Conservation (phyloP, 2,797 vertebrate species). For the Megaceryle alcyon region DNA sequence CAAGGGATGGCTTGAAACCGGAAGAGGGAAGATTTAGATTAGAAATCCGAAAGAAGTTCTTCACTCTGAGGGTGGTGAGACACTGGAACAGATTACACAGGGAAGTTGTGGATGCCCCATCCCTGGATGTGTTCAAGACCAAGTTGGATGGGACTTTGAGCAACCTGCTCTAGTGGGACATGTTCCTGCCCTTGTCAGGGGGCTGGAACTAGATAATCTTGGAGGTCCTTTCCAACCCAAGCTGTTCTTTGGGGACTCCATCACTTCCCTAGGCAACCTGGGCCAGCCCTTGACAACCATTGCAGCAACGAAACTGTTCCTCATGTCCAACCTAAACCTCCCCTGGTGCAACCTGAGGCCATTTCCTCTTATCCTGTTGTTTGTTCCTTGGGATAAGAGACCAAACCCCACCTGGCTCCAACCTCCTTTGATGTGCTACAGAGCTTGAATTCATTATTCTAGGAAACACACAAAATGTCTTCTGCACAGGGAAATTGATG, state of each 20-base stretch:
- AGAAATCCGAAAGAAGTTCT: no score
- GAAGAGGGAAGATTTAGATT: no score
- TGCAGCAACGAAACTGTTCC: not conserved
- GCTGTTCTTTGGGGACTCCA: not conserved
- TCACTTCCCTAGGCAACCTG: not conserved
- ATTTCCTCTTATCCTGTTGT: not conserved
- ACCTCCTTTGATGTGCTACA: not conserved
- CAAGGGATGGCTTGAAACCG: not conserved
- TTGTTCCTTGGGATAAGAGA: not conserved
- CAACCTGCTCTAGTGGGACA: no score
- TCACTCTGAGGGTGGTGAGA: no score
- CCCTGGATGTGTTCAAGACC: no score
- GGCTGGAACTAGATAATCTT: no score
- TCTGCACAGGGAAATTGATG: no score
- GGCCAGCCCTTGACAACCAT: not conserved
- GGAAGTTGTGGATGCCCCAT: no score
- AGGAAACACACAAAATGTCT: fast-evolving
- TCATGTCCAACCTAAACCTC: not conserved
- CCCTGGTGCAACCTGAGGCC: not conserved
- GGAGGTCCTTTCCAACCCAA: no score
- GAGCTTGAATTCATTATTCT: not conserved
- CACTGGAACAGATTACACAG: no score
- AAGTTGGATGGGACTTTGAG: no score
- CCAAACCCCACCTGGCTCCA: not conserved
- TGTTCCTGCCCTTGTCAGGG: no score